Percentiles rank a stretch among this genome's conserved stretches.
Evolutionary conservation across 1,140 invertebrate species (phyloP).

Genomic region (Drosophila sproati): DNA sequence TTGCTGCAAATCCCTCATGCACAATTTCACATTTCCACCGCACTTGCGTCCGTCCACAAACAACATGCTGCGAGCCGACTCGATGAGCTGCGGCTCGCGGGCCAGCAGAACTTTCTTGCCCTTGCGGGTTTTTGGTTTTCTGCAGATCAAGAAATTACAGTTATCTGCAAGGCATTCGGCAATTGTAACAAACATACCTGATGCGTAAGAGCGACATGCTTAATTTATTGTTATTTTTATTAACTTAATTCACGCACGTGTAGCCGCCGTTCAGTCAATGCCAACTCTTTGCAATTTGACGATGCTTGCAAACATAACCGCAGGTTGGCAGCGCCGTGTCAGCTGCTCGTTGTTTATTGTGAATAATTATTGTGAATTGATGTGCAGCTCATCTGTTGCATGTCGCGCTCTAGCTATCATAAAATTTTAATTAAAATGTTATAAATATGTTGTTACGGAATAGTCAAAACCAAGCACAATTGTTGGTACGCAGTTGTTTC

Average conservation of each 20-base stretch:
- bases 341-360: conserved; percentile 4
- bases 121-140: conserved; percentile 94
- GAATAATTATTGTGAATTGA: conserved; percentile 24
- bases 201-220: conserved; percentile 79
- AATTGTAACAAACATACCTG: conserved; percentile 49
- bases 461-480: conserved; percentile 39
- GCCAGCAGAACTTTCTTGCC: conserved; percentile 93
- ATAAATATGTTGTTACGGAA: conserved; percentile 60
- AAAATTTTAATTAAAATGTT: conserved; percentile 32
- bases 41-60: conserved; percentile 95
- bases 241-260: conserved; percentile 60
- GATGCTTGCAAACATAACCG: not conserved
- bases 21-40: conserved; percentile 89
- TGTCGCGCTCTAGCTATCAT: conserved; percentile 13
- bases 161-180: not conserved
- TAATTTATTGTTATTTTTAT: conserved; percentile 16
- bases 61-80: conserved; percentile 94
- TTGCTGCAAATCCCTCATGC: conserved; percentile 94
- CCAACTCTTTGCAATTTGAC: conserved; percentile 20
- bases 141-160: conserved; percentile 17
- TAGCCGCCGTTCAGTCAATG: conserved; percentile 31
- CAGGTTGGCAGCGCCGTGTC: conserved; percentile 20
- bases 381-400: conserved; percentile 32
- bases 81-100: conserved; percentile 94
- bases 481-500: conserved; percentile 26